Evolutionary conservation across 53 echinoderm and acorn worm species (phyloP).

Genomic region (Luidia sarsii): DNA sequence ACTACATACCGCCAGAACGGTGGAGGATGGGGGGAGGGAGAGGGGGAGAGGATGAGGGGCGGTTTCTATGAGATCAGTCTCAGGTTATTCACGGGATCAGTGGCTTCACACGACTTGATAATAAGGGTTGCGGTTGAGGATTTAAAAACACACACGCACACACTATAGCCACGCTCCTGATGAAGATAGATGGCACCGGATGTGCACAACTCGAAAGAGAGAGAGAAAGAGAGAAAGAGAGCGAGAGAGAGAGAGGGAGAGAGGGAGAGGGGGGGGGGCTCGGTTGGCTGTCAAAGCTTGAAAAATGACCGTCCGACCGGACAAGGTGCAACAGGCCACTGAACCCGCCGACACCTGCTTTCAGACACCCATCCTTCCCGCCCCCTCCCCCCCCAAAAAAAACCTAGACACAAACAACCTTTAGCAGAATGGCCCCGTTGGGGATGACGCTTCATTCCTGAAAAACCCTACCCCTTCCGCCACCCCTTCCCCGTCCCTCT

Average conservation of each 20-base stretch:
- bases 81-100: too few relatives aligned
- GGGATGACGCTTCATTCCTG: background rate
- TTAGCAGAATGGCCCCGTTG: background rate
- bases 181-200: conserved; percentile 21
- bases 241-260: background rate
- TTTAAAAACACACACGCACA: too few relatives aligned
- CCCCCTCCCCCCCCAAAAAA: too few relatives aligned
- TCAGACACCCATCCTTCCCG: background rate
- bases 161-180: too few relatives aligned
- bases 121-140: too few relatives aligned
- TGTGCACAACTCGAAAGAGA: too few relatives aligned
- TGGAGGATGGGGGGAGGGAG: background rate
- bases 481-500: too few relatives aligned
- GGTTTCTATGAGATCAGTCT: too few relatives aligned
- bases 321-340: background rate
- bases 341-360: background rate
- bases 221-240: too few relatives aligned
- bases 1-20: background rate
- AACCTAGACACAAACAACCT: conserved; percentile 11
- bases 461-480: too few relatives aligned
- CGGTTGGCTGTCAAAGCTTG: conserved; percentile 18
- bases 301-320: background rate
- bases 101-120: too few relatives aligned
- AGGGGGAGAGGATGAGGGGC: background rate
- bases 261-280: background rate